Evolutionary conservation across 2,888 invertebrate genomes (phyloP).

Genomic region (Xanthia icteritia): DNA sequence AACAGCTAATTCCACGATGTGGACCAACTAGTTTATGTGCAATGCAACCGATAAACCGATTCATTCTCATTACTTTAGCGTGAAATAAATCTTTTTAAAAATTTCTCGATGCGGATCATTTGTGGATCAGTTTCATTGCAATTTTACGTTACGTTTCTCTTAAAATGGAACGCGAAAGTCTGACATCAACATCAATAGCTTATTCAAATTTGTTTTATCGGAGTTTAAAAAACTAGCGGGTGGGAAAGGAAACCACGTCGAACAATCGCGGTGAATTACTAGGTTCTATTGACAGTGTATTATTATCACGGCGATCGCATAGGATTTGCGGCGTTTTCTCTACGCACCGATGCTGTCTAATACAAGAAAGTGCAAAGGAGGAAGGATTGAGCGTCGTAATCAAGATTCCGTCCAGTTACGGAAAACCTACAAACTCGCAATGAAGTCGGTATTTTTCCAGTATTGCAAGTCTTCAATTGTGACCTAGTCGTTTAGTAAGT

Average conservation of each 20-base stretch:
- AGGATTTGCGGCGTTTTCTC: conserved; percentile 69
- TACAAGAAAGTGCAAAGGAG: conserved; percentile 50
- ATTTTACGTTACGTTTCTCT: conserved; percentile 63
- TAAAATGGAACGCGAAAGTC: conserved; percentile 72
- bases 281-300: conserved; percentile 72
- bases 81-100: conserved; percentile 61
- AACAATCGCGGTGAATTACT: conserved; percentile 78
- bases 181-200: conserved; percentile 70
- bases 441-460: conserved; percentile 32
- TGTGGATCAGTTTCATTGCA: conserved; percentile 51
- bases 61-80: conserved; percentile 53
- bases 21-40: conserved; percentile 60
- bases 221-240: conserved; percentile 69
- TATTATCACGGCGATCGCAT: conserved; percentile 74
- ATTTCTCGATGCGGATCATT: conserved; percentile 52
- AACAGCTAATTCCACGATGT: conserved; percentile 53
- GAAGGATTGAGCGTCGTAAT: conserved; percentile 22
- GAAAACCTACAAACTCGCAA: conserved; percentile 13
- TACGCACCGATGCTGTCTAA: conserved; percentile 52
- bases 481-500: conserved; percentile 69
- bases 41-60: conserved; percentile 54
- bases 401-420: conserved; percentile 26
- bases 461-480: conserved; percentile 33
- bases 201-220: conserved; percentile 74
- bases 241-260: conserved; percentile 80